Conservation (phyloP, 2,797 vertebrate genomes). For the Stomatorhinus walkeri region DNA sequence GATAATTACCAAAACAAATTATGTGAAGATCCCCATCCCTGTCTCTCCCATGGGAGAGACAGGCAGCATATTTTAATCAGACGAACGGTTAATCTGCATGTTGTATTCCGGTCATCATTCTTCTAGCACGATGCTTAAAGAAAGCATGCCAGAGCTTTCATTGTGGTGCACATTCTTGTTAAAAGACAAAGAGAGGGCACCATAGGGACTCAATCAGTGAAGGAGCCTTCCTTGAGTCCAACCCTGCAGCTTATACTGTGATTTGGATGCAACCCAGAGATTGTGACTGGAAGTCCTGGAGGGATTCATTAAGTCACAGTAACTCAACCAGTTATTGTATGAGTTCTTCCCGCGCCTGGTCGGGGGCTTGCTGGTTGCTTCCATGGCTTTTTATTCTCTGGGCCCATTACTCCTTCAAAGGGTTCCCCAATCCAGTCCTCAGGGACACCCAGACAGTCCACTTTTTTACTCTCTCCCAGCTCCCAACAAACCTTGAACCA, state of each 20-base stretch:
- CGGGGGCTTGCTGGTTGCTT: not conserved
- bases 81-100: not conserved
- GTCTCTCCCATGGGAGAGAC: not conserved
- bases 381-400: not conserved
- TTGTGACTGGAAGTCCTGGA: not conserved
- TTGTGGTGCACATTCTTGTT: not conserved
- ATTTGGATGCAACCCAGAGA: not conserved
- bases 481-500: not conserved
- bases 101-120: not conserved
- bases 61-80: not conserved
- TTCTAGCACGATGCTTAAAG: not conserved
- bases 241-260: not conserved
- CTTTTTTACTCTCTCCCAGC: not conserved
- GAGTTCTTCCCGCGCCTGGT: not conserved
- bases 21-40: not conserved
- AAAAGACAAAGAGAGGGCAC: not conserved
- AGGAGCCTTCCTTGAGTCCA: not conserved
- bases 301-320: slow-evolving; percentile 6
- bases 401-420: not conserved
- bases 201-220: not conserved
- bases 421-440: not conserved
- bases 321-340: not conserved
- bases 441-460: not conserved
- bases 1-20: not conserved
- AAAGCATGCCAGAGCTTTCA: not conserved